Conservation (phyloP, 2,113 vertebrate species). For the Serilophus lunatus region DNA sequence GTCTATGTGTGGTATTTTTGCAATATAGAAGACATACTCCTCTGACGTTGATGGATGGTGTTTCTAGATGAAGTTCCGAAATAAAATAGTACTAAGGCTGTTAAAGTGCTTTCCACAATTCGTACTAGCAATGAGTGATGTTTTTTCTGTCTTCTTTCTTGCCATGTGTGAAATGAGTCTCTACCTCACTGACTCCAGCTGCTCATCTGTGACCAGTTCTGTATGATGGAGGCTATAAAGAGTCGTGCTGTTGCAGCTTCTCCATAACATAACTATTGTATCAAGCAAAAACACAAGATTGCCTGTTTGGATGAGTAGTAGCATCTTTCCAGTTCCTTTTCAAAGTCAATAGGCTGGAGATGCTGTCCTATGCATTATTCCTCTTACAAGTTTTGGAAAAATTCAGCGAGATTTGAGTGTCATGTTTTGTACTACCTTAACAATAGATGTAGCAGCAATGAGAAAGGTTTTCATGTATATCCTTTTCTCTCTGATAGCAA, state of each 20-base stretch:
- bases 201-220: not conserved
- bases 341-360: not conserved
- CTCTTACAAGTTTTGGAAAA: not conserved
- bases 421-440: not conserved
- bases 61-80: not conserved
- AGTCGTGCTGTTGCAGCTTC: not conserved
- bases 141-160: constrained; percentile 15
- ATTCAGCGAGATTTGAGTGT: not conserved
- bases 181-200: not conserved
- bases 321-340: not conserved
- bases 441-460: not conserved
- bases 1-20: not conserved
- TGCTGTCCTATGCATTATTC: not conserved
- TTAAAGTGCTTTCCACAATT: constrained; percentile 17
- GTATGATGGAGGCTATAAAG: not conserved
- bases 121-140: not conserved
- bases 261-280: not conserved
- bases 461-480: not conserved
- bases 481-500: not conserved
- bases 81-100: not conserved
- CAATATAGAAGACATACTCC: not conserved
- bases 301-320: not conserved
- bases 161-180: constrained; percentile 42
- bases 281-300: not conserved
- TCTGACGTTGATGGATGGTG: not conserved